A percentile compares a stretch with the other conserved stretches of the same genome.
These are phyloP conservation scores for Latheticus oryzae DNA, from an alignment of 2,888 invertebrate genomes.

Conservation along the genomic window DNA sequence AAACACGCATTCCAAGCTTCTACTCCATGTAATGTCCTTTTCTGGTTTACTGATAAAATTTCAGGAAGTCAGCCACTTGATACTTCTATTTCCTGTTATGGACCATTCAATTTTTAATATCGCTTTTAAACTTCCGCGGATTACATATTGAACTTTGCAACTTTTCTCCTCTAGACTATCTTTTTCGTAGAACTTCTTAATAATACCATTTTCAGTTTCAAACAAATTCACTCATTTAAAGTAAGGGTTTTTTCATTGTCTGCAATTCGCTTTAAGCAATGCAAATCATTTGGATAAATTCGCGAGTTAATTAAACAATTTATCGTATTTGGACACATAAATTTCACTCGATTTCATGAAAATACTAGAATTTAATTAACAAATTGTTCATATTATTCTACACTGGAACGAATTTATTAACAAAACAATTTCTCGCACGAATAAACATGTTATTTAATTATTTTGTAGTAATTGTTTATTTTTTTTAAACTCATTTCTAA, in stretches of 20 bases:
- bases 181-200: conserved; percentile 27
- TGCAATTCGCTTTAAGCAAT: conserved; percentile 24
- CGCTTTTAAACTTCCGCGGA: conserved; percentile 48
- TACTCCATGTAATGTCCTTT: conserved; percentile 43
- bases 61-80: conserved; percentile 49
- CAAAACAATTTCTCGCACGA: conserved; percentile 2
- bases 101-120: conserved; percentile 53
- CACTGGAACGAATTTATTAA: not conserved
- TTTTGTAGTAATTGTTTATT: too few species aligned
- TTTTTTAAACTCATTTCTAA: too few species aligned
- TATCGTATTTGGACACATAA: conserved; percentile 22
- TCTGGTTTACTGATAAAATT: conserved; percentile 48
- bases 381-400: conserved; percentile 20
- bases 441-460: not conserved
- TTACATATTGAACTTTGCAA: conserved; percentile 48
- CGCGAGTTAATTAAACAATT: conserved; percentile 25
- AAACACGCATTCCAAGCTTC: conserved; percentile 50
- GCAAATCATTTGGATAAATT: conserved; percentile 31
- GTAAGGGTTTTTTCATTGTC: conserved; percentile 10
- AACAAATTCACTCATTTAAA: conserved; percentile 15
- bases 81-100: conserved; percentile 51
- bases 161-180: conserved; percentile 34
- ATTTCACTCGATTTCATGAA: conserved; percentile 13
- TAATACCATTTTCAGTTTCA: conserved; percentile 12
- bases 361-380: conserved; percentile 24